phyloP scores from a whole-genome alignment of 2,113 vertebrate species.

The Philantomba maxwellii region DNA sequence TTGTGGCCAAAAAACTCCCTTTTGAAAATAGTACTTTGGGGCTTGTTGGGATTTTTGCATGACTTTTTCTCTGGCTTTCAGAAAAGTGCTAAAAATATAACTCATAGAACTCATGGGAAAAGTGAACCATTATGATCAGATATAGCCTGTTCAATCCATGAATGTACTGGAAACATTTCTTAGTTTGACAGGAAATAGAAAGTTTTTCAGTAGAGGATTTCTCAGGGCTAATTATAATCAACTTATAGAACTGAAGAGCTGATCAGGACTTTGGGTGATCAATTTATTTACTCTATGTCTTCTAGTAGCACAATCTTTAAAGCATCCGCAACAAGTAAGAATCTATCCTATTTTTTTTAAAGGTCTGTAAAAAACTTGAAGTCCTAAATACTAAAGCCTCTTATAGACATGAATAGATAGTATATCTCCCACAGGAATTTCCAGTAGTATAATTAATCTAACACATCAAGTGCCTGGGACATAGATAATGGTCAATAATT shows the following conservation, averaged over 20 bases:
- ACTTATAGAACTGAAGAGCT: neutral
- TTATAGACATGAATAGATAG: neutral
- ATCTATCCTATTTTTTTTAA: neutral
- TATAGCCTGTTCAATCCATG: neutral
- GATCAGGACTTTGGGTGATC: neutral
- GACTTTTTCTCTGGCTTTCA: slow-evolving; percentile 39
- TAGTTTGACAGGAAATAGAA: slow-evolving; percentile 44
- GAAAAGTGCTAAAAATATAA: slow-evolving; percentile 50
- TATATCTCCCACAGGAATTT: neutral
- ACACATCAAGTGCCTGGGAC: neutral
- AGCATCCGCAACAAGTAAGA: neutral
- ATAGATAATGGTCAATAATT: neutral
- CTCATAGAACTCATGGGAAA: slow-evolving; percentile 36
- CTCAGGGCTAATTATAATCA: neutral
- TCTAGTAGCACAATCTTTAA: neutral
- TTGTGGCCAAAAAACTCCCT: slow-evolving; percentile 49
- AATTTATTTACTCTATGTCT: neutral
- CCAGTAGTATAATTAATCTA: neutral
- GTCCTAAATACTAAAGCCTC: neutral
- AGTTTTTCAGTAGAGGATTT: neutral
- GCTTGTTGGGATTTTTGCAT: slow-evolving; percentile 49
- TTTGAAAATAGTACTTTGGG: slow-evolving; percentile 44
- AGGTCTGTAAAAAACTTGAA: neutral
- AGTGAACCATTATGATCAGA: slow-evolving; percentile 13
- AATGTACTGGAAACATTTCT: slow-evolving; percentile 25